phyloP scores from a whole-genome alignment of 2,888 invertebrate species.

The Elgonia sp. region DNA sequence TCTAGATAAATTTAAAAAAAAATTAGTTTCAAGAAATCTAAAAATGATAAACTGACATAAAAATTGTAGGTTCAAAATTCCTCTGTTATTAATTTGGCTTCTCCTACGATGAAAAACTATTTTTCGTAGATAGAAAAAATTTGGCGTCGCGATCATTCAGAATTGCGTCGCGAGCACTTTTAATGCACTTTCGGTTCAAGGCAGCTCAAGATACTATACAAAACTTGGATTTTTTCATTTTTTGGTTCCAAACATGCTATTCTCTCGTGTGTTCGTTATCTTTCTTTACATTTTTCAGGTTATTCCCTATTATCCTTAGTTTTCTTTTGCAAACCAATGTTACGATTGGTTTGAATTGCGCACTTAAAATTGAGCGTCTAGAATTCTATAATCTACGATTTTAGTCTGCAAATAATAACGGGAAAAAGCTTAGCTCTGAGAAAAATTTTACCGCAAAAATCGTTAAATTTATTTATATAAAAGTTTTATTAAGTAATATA shows the following conservation, averaged over 20 bases:
- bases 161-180: conserved; percentile 79
- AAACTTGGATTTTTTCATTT: conserved; percentile 79
- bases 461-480: too few species aligned
- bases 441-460: too few species aligned
- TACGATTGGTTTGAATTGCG: not conserved
- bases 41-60: conserved; percentile 12
- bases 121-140: conserved; percentile 84
- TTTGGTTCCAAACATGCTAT: conserved; percentile 21
- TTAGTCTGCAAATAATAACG: too few species aligned
- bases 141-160: conserved; percentile 78
- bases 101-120: conserved; percentile 80
- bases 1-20: too few species aligned
- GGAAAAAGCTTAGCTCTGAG: too few species aligned
- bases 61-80: conserved; percentile 58
- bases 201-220: conserved; percentile 86
- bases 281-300: not conserved
- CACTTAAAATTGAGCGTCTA: not conserved
- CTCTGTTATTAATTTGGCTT: conserved; percentile 67
- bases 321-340: conserved; percentile 44
- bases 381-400: too few species aligned
- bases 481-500: too few species aligned
- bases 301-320: not conserved
- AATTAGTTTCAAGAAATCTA: too few species aligned
- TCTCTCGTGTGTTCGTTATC: not conserved
- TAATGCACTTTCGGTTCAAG: conserved; percentile 87